Conservation (phyloP, 2,113 vertebrate species). For the Dasyornis broadbenti region DNA sequence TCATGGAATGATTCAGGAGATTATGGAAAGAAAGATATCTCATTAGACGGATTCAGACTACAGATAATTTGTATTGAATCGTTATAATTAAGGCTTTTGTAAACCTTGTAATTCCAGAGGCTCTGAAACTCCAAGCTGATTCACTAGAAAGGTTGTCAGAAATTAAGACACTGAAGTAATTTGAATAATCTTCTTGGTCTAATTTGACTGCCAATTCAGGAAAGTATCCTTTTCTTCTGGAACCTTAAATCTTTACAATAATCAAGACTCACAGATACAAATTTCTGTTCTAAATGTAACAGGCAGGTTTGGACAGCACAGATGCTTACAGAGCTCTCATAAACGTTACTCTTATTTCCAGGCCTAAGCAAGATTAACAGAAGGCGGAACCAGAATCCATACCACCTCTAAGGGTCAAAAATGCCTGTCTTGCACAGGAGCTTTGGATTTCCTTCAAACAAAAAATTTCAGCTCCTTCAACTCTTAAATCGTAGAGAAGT, state of each 20-base stretch:
- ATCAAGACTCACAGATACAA: background rate
- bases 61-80: background rate
- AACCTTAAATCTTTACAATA: background rate
- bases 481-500: background rate
- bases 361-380: background rate
- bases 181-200: background rate
- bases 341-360: background rate
- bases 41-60: background rate
- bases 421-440: background rate
- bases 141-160: background rate
- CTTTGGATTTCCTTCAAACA: background rate
- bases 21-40: background rate
- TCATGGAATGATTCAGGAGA: fast-evolving
- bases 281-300: background rate
- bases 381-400: background rate
- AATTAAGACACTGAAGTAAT: background rate
- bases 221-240: background rate
- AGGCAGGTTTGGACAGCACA: background rate
- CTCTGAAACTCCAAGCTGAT: background rate
- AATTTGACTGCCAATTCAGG: background rate
- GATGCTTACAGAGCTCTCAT: background rate
- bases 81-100: background rate
- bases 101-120: background rate
- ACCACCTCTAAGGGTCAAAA: background rate
- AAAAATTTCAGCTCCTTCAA: background rate